Evolutionary conservation across 2,797 vertebrate genomes (phyloP).

Genomic region (Typhlichthys eigenmanni): DNA sequence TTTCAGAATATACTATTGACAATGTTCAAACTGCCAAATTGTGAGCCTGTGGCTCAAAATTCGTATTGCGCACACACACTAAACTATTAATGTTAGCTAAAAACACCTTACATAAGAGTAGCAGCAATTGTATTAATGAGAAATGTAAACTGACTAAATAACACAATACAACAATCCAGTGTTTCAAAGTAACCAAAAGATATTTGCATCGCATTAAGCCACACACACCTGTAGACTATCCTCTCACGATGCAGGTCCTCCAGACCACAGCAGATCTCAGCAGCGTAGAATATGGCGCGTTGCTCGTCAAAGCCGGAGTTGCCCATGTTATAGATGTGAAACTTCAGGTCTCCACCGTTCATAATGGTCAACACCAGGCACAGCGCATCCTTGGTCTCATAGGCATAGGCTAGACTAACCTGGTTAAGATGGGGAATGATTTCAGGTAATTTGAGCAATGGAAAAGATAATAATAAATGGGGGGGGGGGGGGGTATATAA

Average conservation of each 20-base stretch:
- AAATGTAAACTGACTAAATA: too few species aligned
- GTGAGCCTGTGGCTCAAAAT: too few species aligned
- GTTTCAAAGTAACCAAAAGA: too few species aligned
- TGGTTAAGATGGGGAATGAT: slow-evolving; percentile 43
- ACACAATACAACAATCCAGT: too few species aligned
- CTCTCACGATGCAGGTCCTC: slow-evolving; percentile 89
- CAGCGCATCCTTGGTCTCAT: slow-evolving; percentile 89
- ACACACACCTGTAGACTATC: slow-evolving; percentile 89
- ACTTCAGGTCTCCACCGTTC: slow-evolving; percentile 93
- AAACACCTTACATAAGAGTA: too few species aligned
- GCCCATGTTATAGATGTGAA: slow-evolving; percentile 94
- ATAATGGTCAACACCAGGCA: slow-evolving; percentile 94
- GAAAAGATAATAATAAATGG: too few species aligned
- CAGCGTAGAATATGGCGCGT: slow-evolving; percentile 91
- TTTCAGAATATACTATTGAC: too few species aligned
- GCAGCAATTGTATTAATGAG: too few species aligned
- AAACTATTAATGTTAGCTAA: too few species aligned
- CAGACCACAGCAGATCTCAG: slow-evolving; percentile 91
- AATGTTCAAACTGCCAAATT: too few species aligned
- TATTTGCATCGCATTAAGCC: neutral
- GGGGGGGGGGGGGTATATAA: too few species aligned
- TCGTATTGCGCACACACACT: too few species aligned
- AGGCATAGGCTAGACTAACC: slow-evolving; percentile 92
- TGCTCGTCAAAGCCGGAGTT: slow-evolving; percentile 90
- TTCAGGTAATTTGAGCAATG: neutral